Evolutionary conservation across 2,113 vertebrate species (phyloP), one percentile per base, ranked within the genome.

Genomic region (Pseudolaguvia tuberculata): DNA sequence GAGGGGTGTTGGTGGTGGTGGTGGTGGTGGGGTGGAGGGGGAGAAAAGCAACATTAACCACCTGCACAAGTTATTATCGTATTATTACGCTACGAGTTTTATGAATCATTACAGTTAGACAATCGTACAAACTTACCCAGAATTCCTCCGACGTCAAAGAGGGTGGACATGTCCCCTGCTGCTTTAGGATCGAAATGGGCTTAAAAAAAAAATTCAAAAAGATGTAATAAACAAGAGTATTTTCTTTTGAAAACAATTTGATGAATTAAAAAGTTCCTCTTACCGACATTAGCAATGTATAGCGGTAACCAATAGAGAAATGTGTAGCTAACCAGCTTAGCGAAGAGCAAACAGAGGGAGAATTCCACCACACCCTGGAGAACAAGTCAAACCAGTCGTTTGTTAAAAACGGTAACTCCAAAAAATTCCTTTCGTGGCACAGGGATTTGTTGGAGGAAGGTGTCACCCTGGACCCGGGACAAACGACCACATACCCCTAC

Each of bases 281-380:
- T 82, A 98, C 97, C 97, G 0, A 98, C 86, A 0, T 98, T 97
- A 55, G 89, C 89, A 13, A 99, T 98, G 87, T 98, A 99, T 71
- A 98, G 92, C 2, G 97, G 95, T 70, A 99, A 89, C 97, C 97
- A 99, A 88, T 95, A 99, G 6, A 99, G 93, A 86, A 99, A 98
- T 0, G 97, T 99, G 87, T 99, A 99, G 88, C 95, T 99, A 88
- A 99, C 97, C 82, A 99, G 87, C 80, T 99, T 99, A 74, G 97
- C 96, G 45, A 99, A 99, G 17, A 99, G 91, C 80, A 99, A 87
- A 83, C 95, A 98, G 12, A 99, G 87, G 1, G 96, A 97, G 84
- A 98, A 99, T 85, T 99, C 97, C 50, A 98, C 81, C 72, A 99
- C 96, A 0, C 97, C 97, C 97, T 99, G 86, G 10, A 57, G 76